Evolutionary conservation across 2,797 vertebrate species (phyloP).

Genomic region (Hypotaenidia okinawae): DNA sequence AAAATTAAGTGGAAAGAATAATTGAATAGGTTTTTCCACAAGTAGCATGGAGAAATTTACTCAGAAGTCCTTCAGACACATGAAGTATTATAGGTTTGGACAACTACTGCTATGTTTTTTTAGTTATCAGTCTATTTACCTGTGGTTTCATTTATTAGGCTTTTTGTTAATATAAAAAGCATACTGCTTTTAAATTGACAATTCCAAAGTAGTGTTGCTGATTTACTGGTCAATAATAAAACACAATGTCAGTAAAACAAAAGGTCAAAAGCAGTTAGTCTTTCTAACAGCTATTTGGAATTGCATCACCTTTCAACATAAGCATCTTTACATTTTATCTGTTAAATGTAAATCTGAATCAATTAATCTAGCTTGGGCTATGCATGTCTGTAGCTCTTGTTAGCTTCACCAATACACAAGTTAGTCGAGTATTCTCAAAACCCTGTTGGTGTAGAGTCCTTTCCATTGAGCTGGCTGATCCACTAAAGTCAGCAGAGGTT

Average conservation of each 20-base stretch:
- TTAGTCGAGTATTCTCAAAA: neutral
- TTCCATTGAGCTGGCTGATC: neutral
- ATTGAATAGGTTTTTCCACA: neutral
- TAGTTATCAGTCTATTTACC: neutral
- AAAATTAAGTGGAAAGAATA: neutral
- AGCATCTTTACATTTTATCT: neutral
- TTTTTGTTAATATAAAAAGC: neutral
- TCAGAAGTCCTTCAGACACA: neutral
- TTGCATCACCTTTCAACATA: neutral
- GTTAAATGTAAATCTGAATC: neutral
- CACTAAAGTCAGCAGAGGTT: neutral
- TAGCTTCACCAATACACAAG: neutral
- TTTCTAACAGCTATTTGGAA: neutral
- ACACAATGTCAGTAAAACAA: neutral
- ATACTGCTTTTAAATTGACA: neutral
- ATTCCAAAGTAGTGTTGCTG: neutral
- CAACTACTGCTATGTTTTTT: neutral
- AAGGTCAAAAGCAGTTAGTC: neutral
- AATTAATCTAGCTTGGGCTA: neutral
- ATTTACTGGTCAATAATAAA: neutral
- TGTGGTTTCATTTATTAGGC: neutral
- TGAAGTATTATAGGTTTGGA: neutral
- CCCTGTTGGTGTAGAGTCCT: neutral
- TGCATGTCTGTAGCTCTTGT: neutral
- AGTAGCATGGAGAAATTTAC: neutral